These are phyloP conservation scores for Germaria angustata DNA, from an alignment of 2,888 invertebrate genomes.

Conservation along the genomic window DNA sequence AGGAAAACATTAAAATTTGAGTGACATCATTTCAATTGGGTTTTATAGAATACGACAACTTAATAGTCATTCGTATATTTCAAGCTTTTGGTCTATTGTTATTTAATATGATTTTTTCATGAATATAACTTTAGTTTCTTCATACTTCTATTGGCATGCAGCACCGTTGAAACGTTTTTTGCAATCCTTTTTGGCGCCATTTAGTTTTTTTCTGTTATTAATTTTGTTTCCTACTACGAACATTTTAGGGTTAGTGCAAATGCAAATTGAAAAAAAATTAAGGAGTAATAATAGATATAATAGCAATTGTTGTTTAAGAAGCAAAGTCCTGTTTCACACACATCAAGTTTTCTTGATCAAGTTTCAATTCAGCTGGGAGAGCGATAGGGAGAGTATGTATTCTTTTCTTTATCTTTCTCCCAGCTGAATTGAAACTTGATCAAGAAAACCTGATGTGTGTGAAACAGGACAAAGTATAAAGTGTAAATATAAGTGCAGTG, in stretches of 20 bases:
- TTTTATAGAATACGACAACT: constrained; percentile 33
- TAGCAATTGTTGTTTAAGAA: no score
- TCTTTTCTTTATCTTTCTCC: no score
- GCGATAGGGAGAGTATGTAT: no score
- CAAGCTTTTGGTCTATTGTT: constrained; percentile 29
- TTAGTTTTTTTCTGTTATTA: not conserved
- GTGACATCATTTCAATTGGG: constrained; percentile 59
- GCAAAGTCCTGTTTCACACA: no score
- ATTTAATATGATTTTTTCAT: constrained; percentile 24
- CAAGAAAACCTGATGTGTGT: no score
- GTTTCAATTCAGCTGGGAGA: no score
- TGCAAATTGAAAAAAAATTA: no score
- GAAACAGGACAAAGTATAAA: no score
- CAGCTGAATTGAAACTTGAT: no score
- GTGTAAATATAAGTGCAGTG: no score
- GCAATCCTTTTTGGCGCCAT: constrained; percentile 34
- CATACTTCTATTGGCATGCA: constrained; percentile 5
- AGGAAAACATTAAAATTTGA: constrained; percentile 34
- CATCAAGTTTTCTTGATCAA: no score
- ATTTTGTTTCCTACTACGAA: not conserved
- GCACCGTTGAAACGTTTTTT: not conserved
- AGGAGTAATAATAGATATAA: no score
- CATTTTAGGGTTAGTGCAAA: not conserved
- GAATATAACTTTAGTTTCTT: not conserved
- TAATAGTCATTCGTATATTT: not conserved